Base-by-base conservation (phyloP, 2,888 invertebrate genomes). In the Congeria kusceri region DNA sequence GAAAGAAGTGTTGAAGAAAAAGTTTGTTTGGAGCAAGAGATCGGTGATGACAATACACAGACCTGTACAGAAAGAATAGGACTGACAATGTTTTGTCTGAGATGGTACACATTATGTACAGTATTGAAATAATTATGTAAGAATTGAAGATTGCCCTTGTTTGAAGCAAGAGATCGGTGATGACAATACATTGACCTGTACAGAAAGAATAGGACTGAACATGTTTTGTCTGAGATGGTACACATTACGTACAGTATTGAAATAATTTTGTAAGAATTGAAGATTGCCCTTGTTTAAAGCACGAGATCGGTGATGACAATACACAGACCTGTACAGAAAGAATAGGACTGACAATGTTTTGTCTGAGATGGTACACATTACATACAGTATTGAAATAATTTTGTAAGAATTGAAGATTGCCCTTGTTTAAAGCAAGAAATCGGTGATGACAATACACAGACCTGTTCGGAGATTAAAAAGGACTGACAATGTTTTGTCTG, bases 271-370 rank as follows among this genome's bases (percentile, higher is more conserved):
- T 3, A 39, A 15, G 3, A 39, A 39, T 15, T 39, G 13, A 11
- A 7, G 39, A 13, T 15, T 39, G 39, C 9, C 3, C 9, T 39
- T 39, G 3, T 39, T 39, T 39, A 1, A 13, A 39, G 39, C 39
- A 39, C n/a, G n/a, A n/a, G 18, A 7, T 39, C n/a, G 2, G 3
- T 68, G 68, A 68, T 59, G 58, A 59, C 28, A 15, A 20, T 27
- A 29, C 68, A 68, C 68, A 68, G 68, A 68, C 68, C 59, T 68
- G 68, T 68, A 59, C 68, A 59, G 68, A 68, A 46, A 9, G 20
- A 23, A 29, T 3, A 28, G 18, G 59, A 47, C 27, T 58, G 27
- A 69, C n/a, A 59, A 25, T 59, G 15, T 23, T 63, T 27, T 59
- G 59, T 27, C 27, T 59, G 59, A 29, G 59, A n/a, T 7, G 15